Conservation (phyloP, 2,113 vertebrate species). For the Thinocorus orbignyianus region DNA sequence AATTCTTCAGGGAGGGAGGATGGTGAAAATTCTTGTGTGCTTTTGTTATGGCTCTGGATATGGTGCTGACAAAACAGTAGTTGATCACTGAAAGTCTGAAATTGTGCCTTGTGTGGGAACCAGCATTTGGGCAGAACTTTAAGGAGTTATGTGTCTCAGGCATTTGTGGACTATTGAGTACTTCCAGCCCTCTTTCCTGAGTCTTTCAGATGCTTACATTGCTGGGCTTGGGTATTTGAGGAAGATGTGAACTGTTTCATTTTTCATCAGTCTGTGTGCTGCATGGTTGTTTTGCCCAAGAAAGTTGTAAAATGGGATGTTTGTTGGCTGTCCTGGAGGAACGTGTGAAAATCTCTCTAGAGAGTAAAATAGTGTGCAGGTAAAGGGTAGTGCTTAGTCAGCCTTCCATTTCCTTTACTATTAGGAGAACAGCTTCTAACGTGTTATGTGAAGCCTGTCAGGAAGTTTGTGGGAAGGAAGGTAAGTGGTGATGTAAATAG, state of each 20-base stretch:
- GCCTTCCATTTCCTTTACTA: background rate
- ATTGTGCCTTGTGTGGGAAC: background rate
- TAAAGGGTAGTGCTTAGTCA: background rate
- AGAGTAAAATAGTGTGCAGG: background rate
- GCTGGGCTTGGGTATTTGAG: background rate
- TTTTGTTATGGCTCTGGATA: background rate
- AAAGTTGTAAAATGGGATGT: background rate
- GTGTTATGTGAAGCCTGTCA: background rate
- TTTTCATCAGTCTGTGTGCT: background rate
- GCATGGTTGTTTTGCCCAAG: background rate
- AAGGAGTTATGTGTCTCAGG: rapidly evolving
- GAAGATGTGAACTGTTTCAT: background rate
- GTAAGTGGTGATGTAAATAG: background rate
- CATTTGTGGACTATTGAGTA: background rate
- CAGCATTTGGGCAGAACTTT: background rate
- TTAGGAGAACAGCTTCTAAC: background rate
- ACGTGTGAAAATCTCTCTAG: background rate
- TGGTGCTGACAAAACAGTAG: background rate
- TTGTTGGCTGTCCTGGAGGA: background rate
- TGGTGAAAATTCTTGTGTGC: background rate
- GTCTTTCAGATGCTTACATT: background rate
- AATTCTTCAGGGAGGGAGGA: background rate
- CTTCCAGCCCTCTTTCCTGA: background rate
- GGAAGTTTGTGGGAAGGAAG: background rate
- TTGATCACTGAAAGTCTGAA: background rate